phyloP scores from a whole-genome alignment of 2,888 invertebrate species.

The Archips xylosteana region DNA sequence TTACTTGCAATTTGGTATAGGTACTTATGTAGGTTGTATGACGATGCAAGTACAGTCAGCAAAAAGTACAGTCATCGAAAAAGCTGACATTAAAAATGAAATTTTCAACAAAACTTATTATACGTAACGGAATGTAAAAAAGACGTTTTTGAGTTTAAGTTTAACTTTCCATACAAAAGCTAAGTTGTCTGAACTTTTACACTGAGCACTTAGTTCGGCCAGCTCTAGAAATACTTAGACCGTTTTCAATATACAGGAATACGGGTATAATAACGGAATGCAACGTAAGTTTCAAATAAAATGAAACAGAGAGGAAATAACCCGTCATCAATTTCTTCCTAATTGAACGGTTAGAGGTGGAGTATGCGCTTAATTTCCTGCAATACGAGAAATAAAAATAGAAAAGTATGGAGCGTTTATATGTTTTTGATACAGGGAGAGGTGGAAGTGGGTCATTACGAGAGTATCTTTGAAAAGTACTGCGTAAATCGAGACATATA shows the following conservation, averaged over 20 bases:
- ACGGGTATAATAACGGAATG: constrained; percentile 5
- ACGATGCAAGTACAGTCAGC: too few relatives aligned
- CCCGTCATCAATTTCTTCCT: constrained; percentile 22
- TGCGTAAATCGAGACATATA: too few relatives aligned
- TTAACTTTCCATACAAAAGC: too few relatives aligned
- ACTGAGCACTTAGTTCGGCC: not conserved
- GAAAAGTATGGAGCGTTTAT: not conserved
- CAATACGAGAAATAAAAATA: constrained; percentile 1
- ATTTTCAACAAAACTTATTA: too few relatives aligned
- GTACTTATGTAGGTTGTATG: too few relatives aligned
- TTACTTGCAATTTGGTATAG: too few relatives aligned
- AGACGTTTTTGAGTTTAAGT: too few relatives aligned
- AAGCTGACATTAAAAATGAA: too few relatives aligned
- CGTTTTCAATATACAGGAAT: not conserved
- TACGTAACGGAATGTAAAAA: too few relatives aligned
- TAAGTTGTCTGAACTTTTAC: too few relatives aligned
- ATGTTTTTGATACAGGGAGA: not conserved
- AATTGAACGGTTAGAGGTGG: constrained; percentile 3
- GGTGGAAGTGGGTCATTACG: not conserved
- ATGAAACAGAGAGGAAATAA: constrained; percentile 6
- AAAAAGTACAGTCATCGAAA: too few relatives aligned
- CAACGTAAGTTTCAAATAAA: constrained; percentile 13
- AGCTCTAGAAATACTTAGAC: not conserved
- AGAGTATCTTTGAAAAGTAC: not conserved
- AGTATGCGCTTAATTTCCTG: constrained; percentile 4